phyloP scores from a whole-genome alignment of 1,140 invertebrate species.

The Brachionus sp. region DNA sequence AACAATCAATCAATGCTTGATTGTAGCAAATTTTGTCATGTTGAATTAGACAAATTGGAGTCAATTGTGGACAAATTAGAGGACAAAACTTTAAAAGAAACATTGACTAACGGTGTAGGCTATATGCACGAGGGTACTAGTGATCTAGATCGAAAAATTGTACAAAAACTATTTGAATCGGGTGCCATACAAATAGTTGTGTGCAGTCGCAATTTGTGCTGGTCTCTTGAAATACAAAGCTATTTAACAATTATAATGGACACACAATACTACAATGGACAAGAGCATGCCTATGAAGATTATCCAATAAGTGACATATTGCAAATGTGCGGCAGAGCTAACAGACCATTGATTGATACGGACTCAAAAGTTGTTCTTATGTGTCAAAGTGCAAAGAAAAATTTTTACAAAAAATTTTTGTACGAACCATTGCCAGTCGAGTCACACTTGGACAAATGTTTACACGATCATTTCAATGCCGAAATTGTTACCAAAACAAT shows the following conservation, averaged over 20 bases:
- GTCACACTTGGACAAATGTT: slow-evolving; percentile 88
- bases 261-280: slow-evolving; percentile 94
- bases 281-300: slow-evolving; percentile 77
- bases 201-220: slow-evolving; percentile 81
- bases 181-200: slow-evolving; percentile 91
- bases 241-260: slow-evolving; percentile 96
- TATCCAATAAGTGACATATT: slow-evolving; percentile 94
- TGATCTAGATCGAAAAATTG: slow-evolving; percentile 75
- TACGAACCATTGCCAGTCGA: slow-evolving; percentile 97
- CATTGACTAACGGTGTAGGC: slow-evolving; percentile 84
- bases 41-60: slow-evolving; percentile 72
- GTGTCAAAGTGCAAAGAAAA: slow-evolving; percentile 95
- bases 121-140: slow-evolving; percentile 92
- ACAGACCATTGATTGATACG: slow-evolving; percentile 79
- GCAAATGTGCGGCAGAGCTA: slow-evolving; percentile 83
- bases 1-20: background rate
- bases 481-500: slow-evolving; percentile 99
- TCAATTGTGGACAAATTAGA: slow-evolving; percentile 79
- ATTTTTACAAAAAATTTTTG: slow-evolving; percentile 97
- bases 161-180: slow-evolving; percentile 85
- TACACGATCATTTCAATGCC: slow-evolving; percentile 99
- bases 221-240: slow-evolving; percentile 79
- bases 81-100: slow-evolving; percentile 79
- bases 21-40: background rate
- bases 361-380: slow-evolving; percentile 89